Evolutionary conservation across 2,113 vertebrate genomes (phyloP), one percentile per base, ranked within the genome.

Genomic region (Loxodonta africana): DNA sequence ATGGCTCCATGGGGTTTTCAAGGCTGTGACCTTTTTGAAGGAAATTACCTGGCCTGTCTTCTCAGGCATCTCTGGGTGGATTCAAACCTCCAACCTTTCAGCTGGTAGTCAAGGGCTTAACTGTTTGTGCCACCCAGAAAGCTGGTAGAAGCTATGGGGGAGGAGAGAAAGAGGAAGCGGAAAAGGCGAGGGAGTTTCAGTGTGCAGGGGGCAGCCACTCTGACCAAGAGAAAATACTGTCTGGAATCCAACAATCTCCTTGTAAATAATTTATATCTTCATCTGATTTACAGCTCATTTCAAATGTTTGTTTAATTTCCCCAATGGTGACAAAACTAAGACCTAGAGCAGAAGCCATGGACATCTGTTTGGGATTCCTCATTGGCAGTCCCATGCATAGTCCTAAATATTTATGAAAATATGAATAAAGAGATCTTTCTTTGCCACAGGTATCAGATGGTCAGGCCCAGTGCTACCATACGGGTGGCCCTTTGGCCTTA

Each of bases 241-340:
- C 97, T 89, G 17, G 82, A 91, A 97, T 97, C 94, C 74, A 89
- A 95, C 97, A 97, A 98, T 97, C 98, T 97, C 78, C 85, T 95
- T 92, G 48, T 98, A 97, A 98, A 98, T 98, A 98, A 98, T 98
- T 98, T 96, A 98, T 96, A 74, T 5, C 71, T 88, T 76, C 65
- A 94, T 98, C 94, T 90, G 88, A 96, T 95, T 0, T 74, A 86
- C 15, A 6, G 57, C 97, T 97, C 89, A 67, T 98, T 87, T 63
- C 69, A 96, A 97, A 98, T 82, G 88, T 97, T 98, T 97, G 80
- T 97, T 98, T 98, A 92, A 97, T 97, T 96, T 97, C 69, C 89
- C 91, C 57, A 1, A 8, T 8, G 90, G 83, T 57, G 63, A 88
- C 94, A 83, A 82, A 91, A 89, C 96, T 95, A 81, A 44, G 91